A percentile compares a stretch with the other conserved stretches of the same genome.
phyloP scores from a whole-genome alignment of 2,797 vertebrate species.

The Tapirus indicus region DNA sequence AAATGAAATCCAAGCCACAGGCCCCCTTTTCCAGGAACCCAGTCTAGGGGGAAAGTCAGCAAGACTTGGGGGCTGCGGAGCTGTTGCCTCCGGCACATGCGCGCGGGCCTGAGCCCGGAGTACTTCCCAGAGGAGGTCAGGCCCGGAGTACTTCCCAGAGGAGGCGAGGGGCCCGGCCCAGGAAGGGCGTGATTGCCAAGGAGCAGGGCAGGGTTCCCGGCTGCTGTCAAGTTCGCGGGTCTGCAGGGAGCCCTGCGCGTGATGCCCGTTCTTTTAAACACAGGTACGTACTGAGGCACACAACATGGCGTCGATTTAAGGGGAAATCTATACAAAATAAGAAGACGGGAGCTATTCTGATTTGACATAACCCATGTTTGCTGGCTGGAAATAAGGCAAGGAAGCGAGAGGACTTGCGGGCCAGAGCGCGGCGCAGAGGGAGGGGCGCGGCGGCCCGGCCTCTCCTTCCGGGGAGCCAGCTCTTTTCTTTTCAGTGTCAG shows the following conservation, averaged over 20 bases:
- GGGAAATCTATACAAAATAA: neutral
- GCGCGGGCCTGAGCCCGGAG: neutral
- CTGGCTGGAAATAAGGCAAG: fast-evolving
- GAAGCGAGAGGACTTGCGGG: fast-evolving
- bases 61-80: neutral
- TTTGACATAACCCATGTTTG: neutral
- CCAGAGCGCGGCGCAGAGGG: fast-evolving
- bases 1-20: neutral
- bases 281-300: neutral
- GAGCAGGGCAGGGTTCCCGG: no score
- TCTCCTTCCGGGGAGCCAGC: neutral
- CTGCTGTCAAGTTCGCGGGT: neutral
- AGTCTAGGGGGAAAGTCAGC: neutral
- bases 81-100: neutral
- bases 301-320: neutral
- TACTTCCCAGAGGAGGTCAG: neutral
- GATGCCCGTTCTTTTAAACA: neutral
- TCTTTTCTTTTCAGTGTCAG: neutral
- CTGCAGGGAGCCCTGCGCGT: fast-evolving
- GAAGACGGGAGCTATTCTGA: neutral
- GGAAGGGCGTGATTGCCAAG: neutral
- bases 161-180: fast-evolving
- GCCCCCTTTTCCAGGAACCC: neutral
- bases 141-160: neutral
- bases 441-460: fast-evolving